phyloP scores from a whole-genome alignment of 2,113 vertebrate species.

The Athene noctua region DNA sequence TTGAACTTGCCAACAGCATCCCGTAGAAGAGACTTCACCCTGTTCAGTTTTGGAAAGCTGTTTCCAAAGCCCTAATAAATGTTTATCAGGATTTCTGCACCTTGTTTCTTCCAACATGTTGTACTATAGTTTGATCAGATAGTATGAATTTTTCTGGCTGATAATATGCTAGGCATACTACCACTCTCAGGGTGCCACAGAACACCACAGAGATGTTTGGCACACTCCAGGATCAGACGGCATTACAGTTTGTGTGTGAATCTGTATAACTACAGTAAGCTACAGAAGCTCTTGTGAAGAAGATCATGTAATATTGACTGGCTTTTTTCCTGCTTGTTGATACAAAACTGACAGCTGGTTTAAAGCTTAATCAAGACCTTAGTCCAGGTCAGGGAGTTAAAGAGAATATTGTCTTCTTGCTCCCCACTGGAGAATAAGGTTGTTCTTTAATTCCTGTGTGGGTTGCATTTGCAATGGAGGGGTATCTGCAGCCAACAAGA shows the following conservation, averaged over 20 bases:
- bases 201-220: not conserved
- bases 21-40: not conserved
- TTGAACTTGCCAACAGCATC: not conserved
- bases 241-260: not conserved
- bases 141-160: not conserved
- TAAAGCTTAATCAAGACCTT: not conserved
- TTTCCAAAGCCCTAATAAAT: not conserved
- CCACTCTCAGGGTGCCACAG: not conserved
- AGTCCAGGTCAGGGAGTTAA: not conserved
- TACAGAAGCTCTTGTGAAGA: not conserved
- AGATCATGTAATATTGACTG: not conserved
- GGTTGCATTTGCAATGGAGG: not conserved
- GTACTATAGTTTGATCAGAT: not conserved
- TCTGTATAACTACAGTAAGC: not conserved
- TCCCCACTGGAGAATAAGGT: not conserved
- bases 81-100: not conserved
- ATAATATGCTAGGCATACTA: not conserved
- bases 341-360: not conserved
- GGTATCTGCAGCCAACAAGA: rapidly evolving
- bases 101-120: not conserved
- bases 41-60: not conserved
- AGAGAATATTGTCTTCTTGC: not conserved
- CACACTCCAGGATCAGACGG: not conserved
- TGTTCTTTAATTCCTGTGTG: not conserved
- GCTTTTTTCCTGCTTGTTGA: not conserved